Evolutionary conservation across 2,888 invertebrate species (phyloP).

Genomic region (Antitype chi): DNA sequence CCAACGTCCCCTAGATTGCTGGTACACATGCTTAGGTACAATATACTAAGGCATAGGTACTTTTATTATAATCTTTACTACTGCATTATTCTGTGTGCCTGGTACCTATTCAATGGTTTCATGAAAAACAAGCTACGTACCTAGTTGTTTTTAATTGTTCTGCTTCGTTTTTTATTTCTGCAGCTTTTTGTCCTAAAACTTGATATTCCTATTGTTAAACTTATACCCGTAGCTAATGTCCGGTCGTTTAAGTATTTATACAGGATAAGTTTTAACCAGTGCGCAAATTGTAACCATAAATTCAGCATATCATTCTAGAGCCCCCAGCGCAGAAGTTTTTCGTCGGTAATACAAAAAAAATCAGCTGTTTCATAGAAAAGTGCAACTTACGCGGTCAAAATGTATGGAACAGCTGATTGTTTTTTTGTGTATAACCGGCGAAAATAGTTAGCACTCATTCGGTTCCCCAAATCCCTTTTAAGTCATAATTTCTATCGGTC

Average conservation of each 20-base stretch:
- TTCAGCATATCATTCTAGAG: too few relatives aligned
- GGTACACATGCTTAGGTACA: slow-evolving; percentile 18
- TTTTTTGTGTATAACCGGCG: too few relatives aligned
- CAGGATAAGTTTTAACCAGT: too few relatives aligned
- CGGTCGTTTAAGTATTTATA: too few relatives aligned
- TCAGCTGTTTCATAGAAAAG: too few relatives aligned
- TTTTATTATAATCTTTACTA: slow-evolving; percentile 11
- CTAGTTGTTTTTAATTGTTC: neutral
- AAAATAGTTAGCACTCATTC: too few relatives aligned
- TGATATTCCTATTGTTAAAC: neutral
- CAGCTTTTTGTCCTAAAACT: neutral
- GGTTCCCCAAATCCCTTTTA: neutral
- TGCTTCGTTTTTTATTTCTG: neutral
- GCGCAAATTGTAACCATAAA: too few relatives aligned
- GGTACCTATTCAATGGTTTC: slow-evolving; percentile 29
- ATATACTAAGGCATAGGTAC: slow-evolving; percentile 11
- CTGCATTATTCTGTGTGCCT: slow-evolving; percentile 25
- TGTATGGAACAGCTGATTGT: too few relatives aligned
- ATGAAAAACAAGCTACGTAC: slow-evolving; percentile 22
- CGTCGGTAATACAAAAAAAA: too few relatives aligned
- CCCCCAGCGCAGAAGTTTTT: too few relatives aligned
- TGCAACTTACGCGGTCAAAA: too few relatives aligned
- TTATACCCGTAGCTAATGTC: too few relatives aligned
- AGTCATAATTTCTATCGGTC: neutral
- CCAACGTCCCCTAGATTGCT: slow-evolving; percentile 10